Evolutionary conservation across 2,113 vertebrate species (phyloP).

Genomic region (Halcyon malimbica): DNA sequence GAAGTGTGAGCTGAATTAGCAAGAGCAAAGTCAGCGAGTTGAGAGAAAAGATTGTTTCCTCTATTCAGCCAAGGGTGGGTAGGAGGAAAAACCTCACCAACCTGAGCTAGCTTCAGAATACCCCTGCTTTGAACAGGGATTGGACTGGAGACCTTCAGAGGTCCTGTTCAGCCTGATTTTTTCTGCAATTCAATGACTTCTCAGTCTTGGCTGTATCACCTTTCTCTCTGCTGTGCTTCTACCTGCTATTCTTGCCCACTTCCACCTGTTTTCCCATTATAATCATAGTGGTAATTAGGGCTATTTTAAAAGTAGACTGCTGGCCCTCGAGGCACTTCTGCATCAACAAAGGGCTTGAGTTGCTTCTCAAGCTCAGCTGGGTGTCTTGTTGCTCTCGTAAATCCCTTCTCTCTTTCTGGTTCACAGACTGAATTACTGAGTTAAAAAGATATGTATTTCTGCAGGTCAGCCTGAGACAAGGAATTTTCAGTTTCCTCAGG

Average conservation of each 20-base stretch:
- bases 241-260: background rate
- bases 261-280: background rate
- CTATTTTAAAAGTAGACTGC: background rate
- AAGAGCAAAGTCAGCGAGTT: background rate
- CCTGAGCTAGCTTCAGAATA: background rate
- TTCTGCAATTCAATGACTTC: background rate
- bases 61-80: background rate
- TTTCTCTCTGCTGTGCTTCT: background rate
- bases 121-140: background rate
- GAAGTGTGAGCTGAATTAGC: background rate
- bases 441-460: background rate
- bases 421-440: background rate
- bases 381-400: background rate
- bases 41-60: background rate
- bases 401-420: background rate
- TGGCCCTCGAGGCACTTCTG: background rate
- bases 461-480: background rate
- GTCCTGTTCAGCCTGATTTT: background rate
- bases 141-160: background rate
- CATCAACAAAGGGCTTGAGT: background rate
- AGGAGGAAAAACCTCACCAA: background rate
- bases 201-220: rapidly evolving
- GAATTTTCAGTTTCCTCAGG: background rate
- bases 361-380: background rate
- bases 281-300: background rate